Base-by-base conservation (phyloP, 23 tunicate genomes). In the Phallusia fumigata region DNA sequence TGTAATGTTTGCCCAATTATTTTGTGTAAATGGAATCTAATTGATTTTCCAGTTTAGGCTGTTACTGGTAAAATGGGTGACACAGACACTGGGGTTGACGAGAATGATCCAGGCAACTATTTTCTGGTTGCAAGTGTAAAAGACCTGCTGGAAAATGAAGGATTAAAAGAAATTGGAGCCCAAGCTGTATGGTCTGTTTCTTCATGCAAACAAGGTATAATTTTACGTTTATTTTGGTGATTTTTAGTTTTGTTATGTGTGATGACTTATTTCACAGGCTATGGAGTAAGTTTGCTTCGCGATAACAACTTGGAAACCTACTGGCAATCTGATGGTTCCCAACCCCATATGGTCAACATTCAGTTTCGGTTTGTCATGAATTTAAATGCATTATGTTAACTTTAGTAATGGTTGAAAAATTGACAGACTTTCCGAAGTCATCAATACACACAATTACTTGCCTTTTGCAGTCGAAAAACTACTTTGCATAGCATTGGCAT, bases 321-420 rank as follows among this genome's bases (percentile, higher is more conserved):
- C 76, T 97, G 99, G 99, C 99, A 97, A 78, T 89, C 95, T 18
- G 99, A 97, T 84, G 99, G 99, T 18, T 83, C 81, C 33, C 99
- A 97, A 86, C 99, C 99, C 0, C 99, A 97, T 64, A 92, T 85
- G 91, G 93, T 97, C 11, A 97, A 92, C 74, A 81, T 94, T 24
- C 99, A 97, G 75, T 97, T 97, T 81, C 80, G 96, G 99, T 96
- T 31, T 33, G 83, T 85, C 51, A 19, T 81, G 10, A 73, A 81
- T 65, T 40, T 5, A 40, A 40, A 3, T 40, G 8, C 47, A 35
- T 40, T 30, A n/a, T n/a, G n/a, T n/a, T n/a, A n/a, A n/a, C n/a
- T 58, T 22, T 58, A 16, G 28, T 24, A 58, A 6, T 58, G 28
- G 26, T n/a, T n/a, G n/a, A n/a, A n/a, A n/a, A n/a, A n/a, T n/a